phyloP scores from a whole-genome alignment of 1,140 invertebrate genomes.

The Drosophila nigrodunni region DNA sequence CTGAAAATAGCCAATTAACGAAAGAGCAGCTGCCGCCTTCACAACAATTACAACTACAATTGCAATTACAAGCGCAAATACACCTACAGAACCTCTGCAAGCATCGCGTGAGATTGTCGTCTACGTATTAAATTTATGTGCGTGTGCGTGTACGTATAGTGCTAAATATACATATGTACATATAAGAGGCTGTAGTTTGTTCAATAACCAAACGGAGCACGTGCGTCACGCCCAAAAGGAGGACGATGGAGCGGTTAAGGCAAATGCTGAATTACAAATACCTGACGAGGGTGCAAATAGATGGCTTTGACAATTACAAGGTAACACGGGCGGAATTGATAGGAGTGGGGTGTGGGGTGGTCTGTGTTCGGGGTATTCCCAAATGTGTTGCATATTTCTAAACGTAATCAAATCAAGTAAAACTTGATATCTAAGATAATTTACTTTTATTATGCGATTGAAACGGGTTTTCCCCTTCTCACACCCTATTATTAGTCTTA shows the following conservation, averaged over 20 bases:
- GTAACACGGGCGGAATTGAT: constrained; percentile 85
- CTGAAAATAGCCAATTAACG: constrained; percentile 42
- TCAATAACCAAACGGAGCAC: constrained; percentile 39
- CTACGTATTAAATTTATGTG: constrained; percentile 2
- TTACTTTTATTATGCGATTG: no score
- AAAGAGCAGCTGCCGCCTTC: constrained; percentile 33
- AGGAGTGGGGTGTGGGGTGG: not conserved
- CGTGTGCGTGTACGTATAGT: constrained; percentile 9
- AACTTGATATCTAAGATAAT: no score
- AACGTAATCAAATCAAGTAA: no score
- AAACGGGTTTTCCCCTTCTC: no score
- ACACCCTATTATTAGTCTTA: no score
- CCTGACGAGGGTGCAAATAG: constrained; percentile 91
- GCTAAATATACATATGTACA: not conserved
- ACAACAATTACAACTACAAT: constrained; percentile 23
- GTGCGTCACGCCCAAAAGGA: constrained; percentile 24
- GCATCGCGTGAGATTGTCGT: constrained; percentile 19
- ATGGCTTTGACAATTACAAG: constrained; percentile 97
- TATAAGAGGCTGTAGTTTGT: constrained; percentile 33
- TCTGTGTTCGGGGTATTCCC: not conserved
- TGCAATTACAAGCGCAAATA: constrained; percentile 8
- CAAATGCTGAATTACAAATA: constrained; percentile 89
- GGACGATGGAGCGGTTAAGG: constrained; percentile 62
- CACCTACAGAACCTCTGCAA: not conserved
- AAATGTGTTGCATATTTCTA: no score